These are phyloP conservation scores for Drosophila sp. DNA, from an alignment of 1,140 invertebrate species.

Conservation along the genomic window DNA sequence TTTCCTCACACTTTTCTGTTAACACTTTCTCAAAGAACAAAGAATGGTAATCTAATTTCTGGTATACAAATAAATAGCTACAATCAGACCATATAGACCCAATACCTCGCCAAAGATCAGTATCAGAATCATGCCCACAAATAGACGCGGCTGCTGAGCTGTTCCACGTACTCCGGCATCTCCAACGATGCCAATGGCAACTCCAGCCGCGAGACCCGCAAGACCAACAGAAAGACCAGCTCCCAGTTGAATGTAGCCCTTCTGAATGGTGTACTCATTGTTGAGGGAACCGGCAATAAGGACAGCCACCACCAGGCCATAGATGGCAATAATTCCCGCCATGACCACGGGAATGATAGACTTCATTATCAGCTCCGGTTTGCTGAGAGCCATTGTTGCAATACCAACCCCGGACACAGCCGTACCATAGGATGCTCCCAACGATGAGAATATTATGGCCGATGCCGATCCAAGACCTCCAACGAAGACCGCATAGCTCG, in stretches of 20 bases:
- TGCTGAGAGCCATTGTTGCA: slow-evolving; percentile 45
- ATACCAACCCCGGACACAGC: slow-evolving; percentile 63
- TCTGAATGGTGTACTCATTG: slow-evolving; percentile 86
- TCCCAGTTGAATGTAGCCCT: slow-evolving; percentile 94
- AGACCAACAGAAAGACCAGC: slow-evolving; percentile 96
- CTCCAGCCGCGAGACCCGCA: slow-evolving; percentile 94
- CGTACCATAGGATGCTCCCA: slow-evolving; percentile 67
- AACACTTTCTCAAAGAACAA: no score
- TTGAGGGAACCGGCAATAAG: slow-evolving; percentile 91
- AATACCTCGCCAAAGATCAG: slow-evolving; percentile 98
- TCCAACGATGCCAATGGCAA: slow-evolving; percentile 96
- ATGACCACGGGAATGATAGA: slow-evolving; percentile 75
- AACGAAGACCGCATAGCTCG: slow-evolving; percentile 91
- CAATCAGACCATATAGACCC: slow-evolving; percentile 97
- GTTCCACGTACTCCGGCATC: slow-evolving; percentile 96
- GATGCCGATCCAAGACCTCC: slow-evolving; percentile 98
- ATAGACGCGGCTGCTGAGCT: slow-evolving; percentile 95
- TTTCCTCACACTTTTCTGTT: no score
- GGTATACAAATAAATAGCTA: slow-evolving; percentile 95
- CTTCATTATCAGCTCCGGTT: slow-evolving; percentile 69
- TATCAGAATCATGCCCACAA: slow-evolving; percentile 98
- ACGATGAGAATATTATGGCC: slow-evolving; percentile 93
- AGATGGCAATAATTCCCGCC: slow-evolving; percentile 87
- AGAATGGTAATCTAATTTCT: slow-evolving; percentile 84
- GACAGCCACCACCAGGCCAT: slow-evolving; percentile 96